Percentiles rank a stretch among this genome's conserved stretches.
phyloP scores from a whole-genome alignment of 1,140 invertebrate genomes.

The Cephus cinctus region DNA sequence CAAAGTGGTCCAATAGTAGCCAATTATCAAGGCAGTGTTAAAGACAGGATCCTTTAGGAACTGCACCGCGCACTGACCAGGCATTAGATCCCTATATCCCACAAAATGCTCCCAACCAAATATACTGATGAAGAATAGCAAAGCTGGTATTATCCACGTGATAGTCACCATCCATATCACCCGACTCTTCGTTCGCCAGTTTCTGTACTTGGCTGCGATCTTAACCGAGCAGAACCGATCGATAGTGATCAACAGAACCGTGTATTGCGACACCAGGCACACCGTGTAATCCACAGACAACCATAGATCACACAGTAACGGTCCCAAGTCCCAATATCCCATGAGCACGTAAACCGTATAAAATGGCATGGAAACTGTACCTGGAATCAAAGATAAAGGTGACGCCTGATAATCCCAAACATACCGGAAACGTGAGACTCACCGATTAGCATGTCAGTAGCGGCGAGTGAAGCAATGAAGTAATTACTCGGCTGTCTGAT shows the following conservation, averaged over 20 bases:
- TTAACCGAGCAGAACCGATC: conserved; percentile 99
- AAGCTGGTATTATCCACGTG: conserved; percentile 96
- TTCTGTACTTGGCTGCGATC: conserved; percentile 95
- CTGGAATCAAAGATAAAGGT: conserved; percentile 64
- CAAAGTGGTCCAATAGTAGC: conserved; percentile 97
- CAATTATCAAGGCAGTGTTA: conserved; percentile 96
- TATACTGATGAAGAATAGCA: conserved; percentile 97
- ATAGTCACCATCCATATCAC: conserved; percentile 93
- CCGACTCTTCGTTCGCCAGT: conserved; percentile 93
- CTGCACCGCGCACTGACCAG: conserved; percentile 93
- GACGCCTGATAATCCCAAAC: no score
- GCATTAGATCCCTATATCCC: conserved; percentile 82
- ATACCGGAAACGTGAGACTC: no score
- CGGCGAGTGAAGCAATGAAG: conserved; percentile 97
- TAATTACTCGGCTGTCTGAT: conserved; percentile 99
- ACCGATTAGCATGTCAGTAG: conserved; percentile 98
- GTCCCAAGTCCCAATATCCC: conserved; percentile 96
- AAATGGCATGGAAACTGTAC: conserved; percentile 92
- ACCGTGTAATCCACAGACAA: conserved; percentile 98
- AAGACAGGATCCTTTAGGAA: conserved; percentile 98
- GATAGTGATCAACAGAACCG: conserved; percentile 96
- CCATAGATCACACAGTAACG: conserved; percentile 97
- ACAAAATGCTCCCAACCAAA: conserved; percentile 99
- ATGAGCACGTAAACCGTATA: conserved; percentile 95
- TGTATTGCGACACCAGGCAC: conserved; percentile 98